Conservation (phyloP, 2,113 vertebrate species). For the Chascanopsetta lugubris region DNA sequence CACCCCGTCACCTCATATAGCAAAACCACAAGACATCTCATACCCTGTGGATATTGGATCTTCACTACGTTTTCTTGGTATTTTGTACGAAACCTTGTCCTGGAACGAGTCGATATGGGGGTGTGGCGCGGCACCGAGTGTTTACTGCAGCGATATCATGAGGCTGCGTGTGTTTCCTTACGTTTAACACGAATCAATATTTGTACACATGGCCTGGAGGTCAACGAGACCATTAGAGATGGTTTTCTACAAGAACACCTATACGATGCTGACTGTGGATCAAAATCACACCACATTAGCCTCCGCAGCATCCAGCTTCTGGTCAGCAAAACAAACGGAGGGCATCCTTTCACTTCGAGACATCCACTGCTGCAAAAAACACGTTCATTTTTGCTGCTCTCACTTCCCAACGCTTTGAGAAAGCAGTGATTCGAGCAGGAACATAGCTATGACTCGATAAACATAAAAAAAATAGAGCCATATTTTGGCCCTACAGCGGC, state of each 20-base stretch:
- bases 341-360: conserved; percentile 31
- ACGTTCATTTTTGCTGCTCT: background rate
- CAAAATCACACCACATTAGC: conserved; percentile 53
- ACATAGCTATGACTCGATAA: too few relatives aligned
- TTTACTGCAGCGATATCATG: conserved; percentile 6
- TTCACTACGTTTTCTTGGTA: background rate
- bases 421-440: background rate
- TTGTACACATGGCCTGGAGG: conserved; percentile 38
- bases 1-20: too few relatives aligned
- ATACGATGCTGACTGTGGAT: conserved; percentile 51
- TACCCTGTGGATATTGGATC: background rate
- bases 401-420: too few relatives aligned
- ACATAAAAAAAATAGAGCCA: too few relatives aligned
- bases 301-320: conserved; percentile 26
- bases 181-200: conserved; percentile 41
- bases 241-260: conserved; percentile 20
- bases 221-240: conserved; percentile 50
- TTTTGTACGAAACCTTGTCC: background rate
- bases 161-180: conserved; percentile 9
- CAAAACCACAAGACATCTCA: background rate
- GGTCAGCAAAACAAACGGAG: conserved; percentile 48
- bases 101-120: conserved; percentile 11
- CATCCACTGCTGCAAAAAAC: background rate
- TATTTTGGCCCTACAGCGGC: too few relatives aligned
- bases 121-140: background rate